phyloP scores from a whole-genome alignment of 2,113 vertebrate genomes.

The Eurystomus gularis region DNA sequence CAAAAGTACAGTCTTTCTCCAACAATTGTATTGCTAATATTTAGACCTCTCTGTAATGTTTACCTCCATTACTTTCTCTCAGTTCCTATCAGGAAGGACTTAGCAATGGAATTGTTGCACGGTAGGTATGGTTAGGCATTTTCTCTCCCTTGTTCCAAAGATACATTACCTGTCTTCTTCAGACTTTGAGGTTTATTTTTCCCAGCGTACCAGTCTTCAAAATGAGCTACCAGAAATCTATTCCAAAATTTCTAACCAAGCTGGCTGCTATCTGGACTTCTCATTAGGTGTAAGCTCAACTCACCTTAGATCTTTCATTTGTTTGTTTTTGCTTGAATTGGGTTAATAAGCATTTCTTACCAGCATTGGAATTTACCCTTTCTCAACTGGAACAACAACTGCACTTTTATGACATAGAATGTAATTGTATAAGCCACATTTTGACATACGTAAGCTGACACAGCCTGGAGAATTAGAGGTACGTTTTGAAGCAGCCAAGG shows the following conservation, averaged over 20 bases:
- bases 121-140: background rate
- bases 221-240: background rate
- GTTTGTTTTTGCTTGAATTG: background rate
- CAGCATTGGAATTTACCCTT: background rate
- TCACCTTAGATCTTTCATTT: background rate
- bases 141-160: background rate
- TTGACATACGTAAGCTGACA: background rate
- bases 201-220: background rate
- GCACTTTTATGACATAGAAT: background rate
- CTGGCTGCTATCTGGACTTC: background rate
- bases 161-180: background rate
- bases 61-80: constrained; percentile 23
- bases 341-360: background rate
- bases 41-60: constrained; percentile 29
- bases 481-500: background rate
- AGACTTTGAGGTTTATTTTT: background rate
- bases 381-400: background rate
- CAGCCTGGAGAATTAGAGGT: background rate
- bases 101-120: background rate
- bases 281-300: background rate
- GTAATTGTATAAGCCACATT: background rate
- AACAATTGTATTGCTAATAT: constrained; percentile 35
- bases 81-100: background rate
- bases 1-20: constrained; percentile 46
- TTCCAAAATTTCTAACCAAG: background rate